Evolutionary conservation across 2,113 vertebrate genomes (phyloP).

Genomic region (Procapra przewalskii): DNA sequence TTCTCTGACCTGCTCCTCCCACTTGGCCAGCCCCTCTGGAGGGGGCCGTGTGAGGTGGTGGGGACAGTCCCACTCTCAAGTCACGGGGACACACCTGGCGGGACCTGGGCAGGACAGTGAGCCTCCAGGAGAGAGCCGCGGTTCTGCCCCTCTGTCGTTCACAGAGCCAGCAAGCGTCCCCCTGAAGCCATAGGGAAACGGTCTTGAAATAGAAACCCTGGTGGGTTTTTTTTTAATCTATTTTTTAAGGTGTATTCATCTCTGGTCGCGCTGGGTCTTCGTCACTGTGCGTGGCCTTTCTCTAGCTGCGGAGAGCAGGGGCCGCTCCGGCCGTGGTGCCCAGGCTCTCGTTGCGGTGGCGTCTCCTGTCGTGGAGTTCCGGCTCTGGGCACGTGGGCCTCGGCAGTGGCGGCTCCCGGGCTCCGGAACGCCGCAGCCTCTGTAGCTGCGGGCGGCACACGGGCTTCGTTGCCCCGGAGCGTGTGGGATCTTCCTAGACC

Average conservation of each 20-base stretch:
- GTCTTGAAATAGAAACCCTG: accelerated
- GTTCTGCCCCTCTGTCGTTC: too few relatives aligned
- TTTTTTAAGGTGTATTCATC: background rate
- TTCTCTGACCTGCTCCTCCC: background rate
- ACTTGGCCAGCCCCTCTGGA: background rate
- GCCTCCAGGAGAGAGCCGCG: background rate
- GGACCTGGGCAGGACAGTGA: too few relatives aligned
- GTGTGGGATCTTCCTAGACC: background rate
- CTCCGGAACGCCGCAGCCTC: background rate
- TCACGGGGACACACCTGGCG: accelerated
- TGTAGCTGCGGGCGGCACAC: background rate
- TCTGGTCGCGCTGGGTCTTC: accelerated
- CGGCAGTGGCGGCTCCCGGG: background rate
- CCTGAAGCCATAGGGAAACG: accelerated
- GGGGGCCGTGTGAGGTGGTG: background rate
- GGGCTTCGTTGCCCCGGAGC: background rate
- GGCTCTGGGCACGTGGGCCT: background rate
- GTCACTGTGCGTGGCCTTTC: accelerated
- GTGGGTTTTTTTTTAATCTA: background rate
- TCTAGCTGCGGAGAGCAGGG: background rate
- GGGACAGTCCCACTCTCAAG: too few relatives aligned
- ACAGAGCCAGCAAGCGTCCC: background rate
- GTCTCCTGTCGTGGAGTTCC: too few relatives aligned
- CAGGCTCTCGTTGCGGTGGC: accelerated
- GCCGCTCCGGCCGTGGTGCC: accelerated